phyloP scores from a whole-genome alignment of 2,113 vertebrate genomes.

The Orthonyx spaldingii region DNA sequence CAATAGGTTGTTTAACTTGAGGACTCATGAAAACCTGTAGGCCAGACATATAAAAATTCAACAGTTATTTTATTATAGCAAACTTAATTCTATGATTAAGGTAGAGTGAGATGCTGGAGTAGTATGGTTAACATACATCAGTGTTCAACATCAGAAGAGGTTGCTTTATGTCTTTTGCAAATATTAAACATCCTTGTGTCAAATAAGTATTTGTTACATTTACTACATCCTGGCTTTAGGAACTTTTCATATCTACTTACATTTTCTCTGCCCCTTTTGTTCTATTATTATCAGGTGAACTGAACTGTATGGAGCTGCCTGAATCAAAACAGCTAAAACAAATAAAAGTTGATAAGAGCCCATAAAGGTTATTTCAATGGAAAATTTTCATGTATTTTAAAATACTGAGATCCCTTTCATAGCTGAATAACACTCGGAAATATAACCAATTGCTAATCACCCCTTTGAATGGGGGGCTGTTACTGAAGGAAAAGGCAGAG shows the following conservation, averaged over 20 bases:
- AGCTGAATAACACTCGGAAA: background rate
- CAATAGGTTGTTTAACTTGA: background rate
- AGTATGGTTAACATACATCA: background rate
- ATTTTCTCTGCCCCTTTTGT: background rate
- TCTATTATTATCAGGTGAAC: background rate
- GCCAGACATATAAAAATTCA: background rate
- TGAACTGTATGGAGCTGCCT: background rate
- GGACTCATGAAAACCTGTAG: background rate
- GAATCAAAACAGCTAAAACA: slow-evolving; percentile 12
- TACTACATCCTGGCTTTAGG: background rate
- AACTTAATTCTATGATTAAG: background rate
- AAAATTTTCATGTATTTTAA: background rate
- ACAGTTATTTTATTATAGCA: background rate
- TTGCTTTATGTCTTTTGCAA: background rate
- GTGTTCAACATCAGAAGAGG: background rate
- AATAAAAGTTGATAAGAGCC: background rate
- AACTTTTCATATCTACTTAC: background rate
- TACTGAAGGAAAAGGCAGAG: slow-evolving; percentile 9
- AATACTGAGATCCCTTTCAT: background rate
- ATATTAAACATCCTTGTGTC: background rate
- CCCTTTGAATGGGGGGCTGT: background rate
- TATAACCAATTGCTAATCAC: background rate
- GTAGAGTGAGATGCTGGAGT: background rate
- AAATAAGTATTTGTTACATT: background rate
- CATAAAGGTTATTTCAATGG: background rate